Evolutionary conservation across 2,888 invertebrate genomes (phyloP).

Genomic region (Eristalis tenax): DNA sequence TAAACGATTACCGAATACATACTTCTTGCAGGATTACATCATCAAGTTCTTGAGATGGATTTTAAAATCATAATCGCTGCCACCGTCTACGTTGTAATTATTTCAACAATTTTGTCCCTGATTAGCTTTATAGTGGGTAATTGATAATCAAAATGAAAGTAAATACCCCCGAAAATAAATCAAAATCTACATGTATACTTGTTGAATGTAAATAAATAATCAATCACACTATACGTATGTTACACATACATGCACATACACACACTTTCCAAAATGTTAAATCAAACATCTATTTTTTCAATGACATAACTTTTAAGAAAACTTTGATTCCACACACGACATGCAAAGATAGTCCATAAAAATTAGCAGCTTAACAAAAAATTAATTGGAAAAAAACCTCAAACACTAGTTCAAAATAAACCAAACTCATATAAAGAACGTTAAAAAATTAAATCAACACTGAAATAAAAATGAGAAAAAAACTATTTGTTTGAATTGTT

Average conservation of each 20-base stretch:
- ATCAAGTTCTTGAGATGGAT: constrained; percentile 81
- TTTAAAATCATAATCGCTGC: constrained; percentile 80
- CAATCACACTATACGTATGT: constrained; percentile 54
- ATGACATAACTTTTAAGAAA: constrained; percentile 33
- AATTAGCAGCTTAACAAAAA: constrained; percentile 14
- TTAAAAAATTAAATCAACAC: constrained; percentile 37
- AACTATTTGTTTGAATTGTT: constrained; percentile 42
- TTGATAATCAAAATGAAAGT: constrained; percentile 71
- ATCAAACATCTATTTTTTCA: constrained; percentile 49
- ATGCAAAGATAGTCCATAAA: not conserved
- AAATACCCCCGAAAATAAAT: constrained; percentile 52
- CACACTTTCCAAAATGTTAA: constrained; percentile 25
- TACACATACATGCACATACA: constrained; percentile 40
- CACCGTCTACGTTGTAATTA: constrained; percentile 77
- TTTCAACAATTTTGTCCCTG: constrained; percentile 75
- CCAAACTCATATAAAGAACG: constrained; percentile 19
- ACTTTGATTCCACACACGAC: not conserved
- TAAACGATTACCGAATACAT: constrained; percentile 73
- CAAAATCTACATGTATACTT: constrained; percentile 59
- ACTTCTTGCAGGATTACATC: constrained; percentile 81
- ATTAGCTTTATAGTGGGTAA: constrained; percentile 75
- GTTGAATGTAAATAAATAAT: constrained; percentile 59
- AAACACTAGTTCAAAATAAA: not conserved
- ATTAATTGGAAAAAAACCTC: constrained; percentile 12
- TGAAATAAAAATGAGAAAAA: constrained; percentile 42